Base-by-base conservation (phyloP, 2,797 vertebrate species). In the Acrossocheilus wenchowensis region DNA sequence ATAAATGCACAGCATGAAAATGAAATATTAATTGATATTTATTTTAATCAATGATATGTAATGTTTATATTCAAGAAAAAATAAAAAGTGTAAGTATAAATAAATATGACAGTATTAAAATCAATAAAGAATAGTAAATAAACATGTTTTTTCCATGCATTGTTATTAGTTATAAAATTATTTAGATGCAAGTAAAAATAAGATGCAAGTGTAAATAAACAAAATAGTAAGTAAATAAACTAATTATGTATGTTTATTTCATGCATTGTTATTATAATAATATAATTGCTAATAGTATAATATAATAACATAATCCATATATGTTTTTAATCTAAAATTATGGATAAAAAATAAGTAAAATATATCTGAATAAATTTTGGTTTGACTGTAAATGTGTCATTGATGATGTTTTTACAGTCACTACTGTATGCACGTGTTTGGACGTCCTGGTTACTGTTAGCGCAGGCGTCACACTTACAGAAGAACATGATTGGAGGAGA, bases 191-290 rank as follows among this genome's bases (percentile, higher is more conserved):
- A 72, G 39, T 72, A n/a, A n/a, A 60, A 43, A n/a, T 43, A 43
- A 43, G 34, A 39, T 5, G 10, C 4, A 30, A 6, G 2, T 23
- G 21, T n/a, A 43, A 43, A 69, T 39, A 43, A 11, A 71, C 6
- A 14, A 15, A 48, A 9, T 26, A 9, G 12, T 26, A 15, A 73
- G n/a, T 74, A 48, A 73, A 73, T 72, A 21, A 5, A 23, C 4
- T 5, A 11, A 39, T 69, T 17, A 36, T 17, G 43, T 34, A 19
- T 68, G 7, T 69, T 69, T 69, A 60, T 69, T 69, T 69, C 17
- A 69, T 66, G 23, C 23, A 14, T 72, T 43, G 10, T 41, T 74
- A 30, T 72, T 71, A 71, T 43, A 71, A 71, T 48, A 73, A 73
- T 7, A 72, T 26, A 1, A n/a, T 48, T 74, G 43, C n/a, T 71